Percentiles rank a stretch among this genome's conserved stretches.
Evolutionary conservation across 2,888 invertebrate species (phyloP).

Genomic region (Liodrosophila aerea): DNA sequence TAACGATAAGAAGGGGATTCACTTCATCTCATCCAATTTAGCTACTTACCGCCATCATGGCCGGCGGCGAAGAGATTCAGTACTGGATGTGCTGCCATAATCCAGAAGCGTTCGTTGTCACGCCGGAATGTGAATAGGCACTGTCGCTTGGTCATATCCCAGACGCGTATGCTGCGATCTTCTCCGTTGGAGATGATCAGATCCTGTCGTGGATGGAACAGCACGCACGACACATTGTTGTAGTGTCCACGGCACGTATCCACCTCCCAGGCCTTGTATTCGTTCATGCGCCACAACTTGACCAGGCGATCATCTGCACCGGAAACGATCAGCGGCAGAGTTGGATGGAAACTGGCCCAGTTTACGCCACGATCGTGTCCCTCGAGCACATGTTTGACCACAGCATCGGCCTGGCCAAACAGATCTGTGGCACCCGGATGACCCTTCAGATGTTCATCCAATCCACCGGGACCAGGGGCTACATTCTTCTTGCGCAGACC

Average conservation of each 20-base stretch:
- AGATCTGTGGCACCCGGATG: constrained; percentile 94
- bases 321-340: constrained; percentile 96
- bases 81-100: constrained; percentile 95
- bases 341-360: constrained; percentile 98
- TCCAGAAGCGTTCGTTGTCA: constrained; percentile 99
- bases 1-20: not conserved
- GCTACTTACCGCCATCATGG: constrained; percentile 97
- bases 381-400: constrained; percentile 94
- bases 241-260: constrained; percentile 99
- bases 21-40: not conserved
- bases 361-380: constrained; percentile 99
- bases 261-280: constrained; percentile 99
- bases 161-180: constrained; percentile 98
- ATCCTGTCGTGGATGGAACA: constrained; percentile 98
- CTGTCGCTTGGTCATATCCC: constrained; percentile 98
- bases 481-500: constrained; percentile 98
- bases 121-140: constrained; percentile 95
- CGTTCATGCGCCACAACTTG: constrained; percentile 99
- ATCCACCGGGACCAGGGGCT: constrained; percentile 95
- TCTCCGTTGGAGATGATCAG: constrained; percentile 98
- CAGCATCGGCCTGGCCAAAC: constrained; percentile 96
- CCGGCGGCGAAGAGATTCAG: constrained; percentile 99
- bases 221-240: constrained; percentile 98
- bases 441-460: constrained; percentile 93
- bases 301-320: constrained; percentile 99